phyloP scores from a whole-genome alignment of 2,888 invertebrate species.

The Agrotis clavis region DNA sequence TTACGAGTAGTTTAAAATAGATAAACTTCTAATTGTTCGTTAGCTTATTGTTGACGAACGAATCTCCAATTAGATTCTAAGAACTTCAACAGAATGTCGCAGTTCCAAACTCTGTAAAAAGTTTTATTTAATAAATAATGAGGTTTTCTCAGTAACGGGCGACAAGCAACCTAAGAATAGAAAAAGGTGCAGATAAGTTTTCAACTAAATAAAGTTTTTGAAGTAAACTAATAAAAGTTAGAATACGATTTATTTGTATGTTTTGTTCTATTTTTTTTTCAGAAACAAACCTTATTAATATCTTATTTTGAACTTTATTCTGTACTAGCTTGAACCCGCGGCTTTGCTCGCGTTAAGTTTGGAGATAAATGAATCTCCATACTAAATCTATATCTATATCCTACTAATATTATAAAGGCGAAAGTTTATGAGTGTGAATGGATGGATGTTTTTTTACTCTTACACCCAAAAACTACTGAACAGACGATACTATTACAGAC shows the following conservation, averaged over 20 bases:
- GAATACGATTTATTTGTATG: conserved; percentile 32
- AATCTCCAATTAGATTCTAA: background rate
- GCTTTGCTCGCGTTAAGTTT: no score
- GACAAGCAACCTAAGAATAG: conserved; percentile 13
- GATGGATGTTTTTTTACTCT: no score
- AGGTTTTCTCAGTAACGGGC: conserved; percentile 5
- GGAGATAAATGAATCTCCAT: no score
- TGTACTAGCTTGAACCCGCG: no score
- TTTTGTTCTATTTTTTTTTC: background rate
- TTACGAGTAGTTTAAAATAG: no score
- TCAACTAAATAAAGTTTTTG: conserved; percentile 15
- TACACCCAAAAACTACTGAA: no score
- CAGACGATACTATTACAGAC: no score
- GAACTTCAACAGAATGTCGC: background rate
- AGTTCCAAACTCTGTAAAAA: conserved; percentile 30
- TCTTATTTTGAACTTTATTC: no score
- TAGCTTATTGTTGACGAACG: background rate
- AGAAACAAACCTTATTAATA: no score
- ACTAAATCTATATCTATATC: no score
- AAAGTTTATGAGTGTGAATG: no score
- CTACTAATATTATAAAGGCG: no score
- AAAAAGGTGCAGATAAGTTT: conserved; percentile 8
- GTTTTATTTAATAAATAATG: conserved; percentile 38
- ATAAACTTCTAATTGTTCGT: background rate
- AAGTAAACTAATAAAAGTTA: conserved; percentile 32